phyloP scores from a whole-genome alignment of 2,888 invertebrate species.

The Cryptus viduatorius region DNA sequence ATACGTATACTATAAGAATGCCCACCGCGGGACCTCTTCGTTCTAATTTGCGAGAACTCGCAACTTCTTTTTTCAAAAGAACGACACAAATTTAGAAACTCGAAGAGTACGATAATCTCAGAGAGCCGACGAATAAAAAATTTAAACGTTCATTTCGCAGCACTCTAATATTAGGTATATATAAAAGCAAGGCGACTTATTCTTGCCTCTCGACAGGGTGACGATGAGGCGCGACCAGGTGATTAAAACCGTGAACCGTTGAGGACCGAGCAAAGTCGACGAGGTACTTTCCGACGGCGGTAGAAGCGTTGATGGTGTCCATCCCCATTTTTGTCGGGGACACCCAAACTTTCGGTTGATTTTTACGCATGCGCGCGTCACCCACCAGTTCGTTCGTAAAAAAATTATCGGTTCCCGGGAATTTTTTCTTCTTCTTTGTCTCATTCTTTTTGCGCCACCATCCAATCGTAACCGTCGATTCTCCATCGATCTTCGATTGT shows the following conservation, averaged over 20 bases:
- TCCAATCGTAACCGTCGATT: neutral
- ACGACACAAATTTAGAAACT: too few species aligned
- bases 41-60: too few species aligned
- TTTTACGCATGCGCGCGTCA: constrained; percentile 54
- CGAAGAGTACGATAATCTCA: too few species aligned
- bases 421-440: neutral
- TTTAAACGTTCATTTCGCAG: too few species aligned
- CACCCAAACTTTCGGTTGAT: constrained; percentile 44
- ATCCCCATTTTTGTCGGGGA: constrained; percentile 69
- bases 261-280: constrained; percentile 75
- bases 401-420: constrained; percentile 18
- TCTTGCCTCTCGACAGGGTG: constrained; percentile 76
- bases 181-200: neutral
- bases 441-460: constrained; percentile 44
- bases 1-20: too few species aligned
- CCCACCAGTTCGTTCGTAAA: constrained; percentile 68
- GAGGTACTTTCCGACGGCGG: constrained; percentile 71
- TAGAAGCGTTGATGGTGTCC: constrained; percentile 73
- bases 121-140: too few species aligned
- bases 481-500: neutral
- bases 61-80: too few species aligned
- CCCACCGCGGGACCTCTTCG: too few species aligned
- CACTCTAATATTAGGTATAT: too few species aligned
- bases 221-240: constrained; percentile 75
- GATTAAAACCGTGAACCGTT: constrained; percentile 78